Evolutionary conservation across 2,888 invertebrate species (phyloP), one percentile per base, ranked within the genome.

Genomic region (Epinotia bilunana): DNA sequence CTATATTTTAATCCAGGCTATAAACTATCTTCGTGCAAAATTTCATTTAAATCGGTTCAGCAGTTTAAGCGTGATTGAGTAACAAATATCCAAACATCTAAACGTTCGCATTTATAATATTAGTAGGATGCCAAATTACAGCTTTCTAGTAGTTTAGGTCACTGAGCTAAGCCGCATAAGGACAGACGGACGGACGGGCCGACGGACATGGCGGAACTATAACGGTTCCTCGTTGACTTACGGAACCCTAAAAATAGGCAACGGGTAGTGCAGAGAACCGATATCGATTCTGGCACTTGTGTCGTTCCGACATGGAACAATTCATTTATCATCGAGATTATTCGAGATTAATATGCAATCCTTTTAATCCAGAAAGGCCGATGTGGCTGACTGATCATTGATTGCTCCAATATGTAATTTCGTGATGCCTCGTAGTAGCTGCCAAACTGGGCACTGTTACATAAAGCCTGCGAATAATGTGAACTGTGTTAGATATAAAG

Each of bases 251-350:
- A 65, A 65, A 55, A 65, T 12, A 28, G n/a, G 6, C 11, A 3
- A 55, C 33, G 33, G 53, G 12, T 23, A 23, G n/a, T 16, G 12
- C 5, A 60, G 11, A 43, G 20, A 58, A 69, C 69, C 2, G n/a
- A 69, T 46, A 60, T 43, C 6, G 58, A 46, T 46, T 43, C 46
- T 11, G 58, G 23, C 46, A 46, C 46, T 69, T 57, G n/a, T 13
- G 46, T 13, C 68, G 20, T 68, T 68, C 13, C 16, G 43, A 57
- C 43, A 58, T 57, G 20, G 11, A 23, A 20, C 20, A 13, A 57
- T 68, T 58, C 23, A 68, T 67, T 57, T 57, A 67, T 67, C 67
- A 67, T 55, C 55, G 33, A 55, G 28, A 65, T 57, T 20, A 57
- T 68, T 43, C 11, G 43, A 57, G 46, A 69, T 69, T 60, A 69